Conservation (phyloP, 1,140 invertebrate genomes). For the Cepaea nemoralis region DNA sequence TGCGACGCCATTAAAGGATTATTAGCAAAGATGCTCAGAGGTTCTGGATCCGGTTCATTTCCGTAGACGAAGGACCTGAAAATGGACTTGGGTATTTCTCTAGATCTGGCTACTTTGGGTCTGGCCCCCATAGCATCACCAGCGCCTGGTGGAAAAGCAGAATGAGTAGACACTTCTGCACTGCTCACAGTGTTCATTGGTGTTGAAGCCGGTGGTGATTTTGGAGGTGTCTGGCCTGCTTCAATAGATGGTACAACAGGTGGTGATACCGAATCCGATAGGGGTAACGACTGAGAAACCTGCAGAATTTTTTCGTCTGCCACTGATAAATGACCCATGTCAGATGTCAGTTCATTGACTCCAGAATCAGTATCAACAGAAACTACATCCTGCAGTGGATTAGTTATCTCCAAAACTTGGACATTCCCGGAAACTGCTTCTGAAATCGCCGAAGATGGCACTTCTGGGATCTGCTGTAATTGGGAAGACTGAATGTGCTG, state of each 20-base stretch:
- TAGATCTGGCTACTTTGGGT: background rate
- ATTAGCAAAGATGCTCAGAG: background rate
- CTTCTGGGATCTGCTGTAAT: background rate
- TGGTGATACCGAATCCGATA: background rate
- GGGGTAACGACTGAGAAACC: background rate
- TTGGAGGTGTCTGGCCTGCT: background rate
- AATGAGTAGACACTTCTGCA: background rate
- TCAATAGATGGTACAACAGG: background rate
- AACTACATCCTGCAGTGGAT: background rate
- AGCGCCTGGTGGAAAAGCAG: background rate
- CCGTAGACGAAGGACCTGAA: conserved; percentile 1
- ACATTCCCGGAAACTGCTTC: background rate
- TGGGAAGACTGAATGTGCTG: background rate
- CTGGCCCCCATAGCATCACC: background rate
- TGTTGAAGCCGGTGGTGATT: background rate
- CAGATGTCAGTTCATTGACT: background rate
- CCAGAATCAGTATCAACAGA: background rate
- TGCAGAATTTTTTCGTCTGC: background rate
- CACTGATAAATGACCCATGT: background rate
- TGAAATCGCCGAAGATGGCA: background rate
- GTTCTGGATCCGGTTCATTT: background rate
- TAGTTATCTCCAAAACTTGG: background rate
- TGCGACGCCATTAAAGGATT: conserved; percentile 1
- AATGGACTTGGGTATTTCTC: background rate
- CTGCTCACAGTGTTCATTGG: background rate